These are phyloP conservation scores for Poecilus cupreus DNA, from an alignment of 2,888 invertebrate genomes.

Conservation along the genomic window DNA sequence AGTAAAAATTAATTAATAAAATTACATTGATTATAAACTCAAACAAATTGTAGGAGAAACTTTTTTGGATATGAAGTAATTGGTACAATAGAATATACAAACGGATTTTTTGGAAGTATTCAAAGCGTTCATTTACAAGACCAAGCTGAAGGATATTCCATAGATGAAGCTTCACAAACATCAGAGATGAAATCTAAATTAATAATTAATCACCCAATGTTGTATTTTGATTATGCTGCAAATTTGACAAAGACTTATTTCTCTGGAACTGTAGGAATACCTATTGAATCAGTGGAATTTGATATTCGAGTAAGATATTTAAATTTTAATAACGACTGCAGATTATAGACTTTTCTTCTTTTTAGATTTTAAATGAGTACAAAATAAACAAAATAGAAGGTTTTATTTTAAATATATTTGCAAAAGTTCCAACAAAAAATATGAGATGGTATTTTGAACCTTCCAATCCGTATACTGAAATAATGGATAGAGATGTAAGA, in stretches of 20 bases:
- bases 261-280: conserved; percentile 43
- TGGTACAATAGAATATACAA: conserved; percentile 36
- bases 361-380: conserved; percentile 35
- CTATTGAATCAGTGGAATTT: conserved; percentile 32
- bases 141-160: background rate
- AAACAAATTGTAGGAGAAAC: background rate
- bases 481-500: conserved; percentile 45
- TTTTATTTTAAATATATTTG: background rate
- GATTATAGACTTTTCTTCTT: background rate
- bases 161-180: conserved; percentile 1
- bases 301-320: background rate
- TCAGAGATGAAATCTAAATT: conserved; percentile 1
- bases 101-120: conserved; percentile 38
- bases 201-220: conserved; percentile 10
- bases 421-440: conserved; percentile 1
- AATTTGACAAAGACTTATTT: conserved; percentile 18
- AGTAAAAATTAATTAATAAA: background rate
- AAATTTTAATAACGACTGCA: background rate
- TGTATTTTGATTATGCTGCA: conserved; percentile 45
- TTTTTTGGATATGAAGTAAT: conserved; percentile 45
- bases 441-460: conserved; percentile 50
- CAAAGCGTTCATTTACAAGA: conserved; percentile 28
- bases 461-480: conserved; percentile 27
- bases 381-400: conserved; percentile 14
- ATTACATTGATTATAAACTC: background rate